Evolutionary conservation across 2,888 invertebrate species (phyloP).

Genomic region (Cistogaster globosa): DNA sequence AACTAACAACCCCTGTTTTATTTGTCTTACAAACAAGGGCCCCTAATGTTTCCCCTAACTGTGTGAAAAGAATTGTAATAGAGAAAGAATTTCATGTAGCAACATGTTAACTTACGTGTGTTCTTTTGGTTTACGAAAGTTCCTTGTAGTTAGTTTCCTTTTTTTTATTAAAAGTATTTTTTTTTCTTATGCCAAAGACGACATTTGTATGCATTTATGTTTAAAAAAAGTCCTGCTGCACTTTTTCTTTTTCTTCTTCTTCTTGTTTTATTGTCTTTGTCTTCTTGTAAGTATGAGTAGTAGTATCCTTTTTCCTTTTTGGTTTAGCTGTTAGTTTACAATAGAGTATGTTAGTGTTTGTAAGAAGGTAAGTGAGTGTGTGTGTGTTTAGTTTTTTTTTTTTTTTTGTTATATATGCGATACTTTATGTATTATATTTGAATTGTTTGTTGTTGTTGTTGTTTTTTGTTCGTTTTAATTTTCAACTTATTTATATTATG

Average conservation of each 20-base stretch:
- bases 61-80: conserved; percentile 29
- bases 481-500: conserved; percentile 69
- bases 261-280: neutral
- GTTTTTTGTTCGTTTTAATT: conserved; percentile 49
- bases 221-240: conserved; percentile 49
- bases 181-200: conserved; percentile 53
- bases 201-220: conserved; percentile 54
- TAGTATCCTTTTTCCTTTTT: conserved; percentile 39
- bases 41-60: conserved; percentile 63
- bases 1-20: conserved; percentile 31
- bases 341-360: conserved; percentile 32
- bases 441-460: conserved; percentile 60
- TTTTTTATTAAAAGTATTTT: conserved; percentile 27
- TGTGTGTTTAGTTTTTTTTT: conserved; percentile 16
- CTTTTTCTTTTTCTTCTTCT: conserved; percentile 4
- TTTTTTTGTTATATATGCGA: conserved; percentile 53
- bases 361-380: conserved; percentile 23
- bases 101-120: conserved; percentile 64
- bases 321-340: conserved; percentile 48
- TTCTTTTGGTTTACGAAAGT: conserved; percentile 25
- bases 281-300: conserved; percentile 17
- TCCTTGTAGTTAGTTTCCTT: conserved; percentile 56
- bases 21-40: conserved; percentile 30
- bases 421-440: conserved; percentile 64
- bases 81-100: conserved; percentile 51